These are phyloP conservation scores for Diuraphis noxia DNA, from an alignment of 1,140 invertebrate genomes.

Conservation along the genomic window DNA sequence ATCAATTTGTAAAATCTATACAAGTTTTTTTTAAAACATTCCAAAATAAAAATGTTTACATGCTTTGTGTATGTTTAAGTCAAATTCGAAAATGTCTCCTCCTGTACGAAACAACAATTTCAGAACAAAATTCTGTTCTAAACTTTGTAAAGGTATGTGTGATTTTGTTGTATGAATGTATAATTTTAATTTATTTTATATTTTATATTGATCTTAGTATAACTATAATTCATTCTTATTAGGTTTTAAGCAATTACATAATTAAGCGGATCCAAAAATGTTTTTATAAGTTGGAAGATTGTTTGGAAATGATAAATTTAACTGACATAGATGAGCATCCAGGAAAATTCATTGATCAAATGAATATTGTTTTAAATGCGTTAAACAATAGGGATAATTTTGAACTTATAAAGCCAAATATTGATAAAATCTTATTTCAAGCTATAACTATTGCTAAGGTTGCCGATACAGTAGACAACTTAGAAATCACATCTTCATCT, in stretches of 20 bases:
- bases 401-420: slow-evolving; percentile 18
- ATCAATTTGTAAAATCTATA: slow-evolving; percentile 38
- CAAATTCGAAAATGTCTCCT: slow-evolving; percentile 49
- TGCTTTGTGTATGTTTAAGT: slow-evolving; percentile 48
- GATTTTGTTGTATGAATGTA: neutral
- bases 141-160: slow-evolving; percentile 39
- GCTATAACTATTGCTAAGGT: slow-evolving; percentile 47
- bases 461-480: slow-evolving; percentile 22
- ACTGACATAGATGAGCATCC: slow-evolving; percentile 24
- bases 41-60: slow-evolving; percentile 27
- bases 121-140: neutral
- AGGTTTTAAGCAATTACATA: slow-evolving; percentile 8
- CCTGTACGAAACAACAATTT: neutral
- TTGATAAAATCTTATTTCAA: slow-evolving; percentile 49
- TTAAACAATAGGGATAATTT: neutral
- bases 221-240: neutral
- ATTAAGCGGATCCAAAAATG: slow-evolving; percentile 46
- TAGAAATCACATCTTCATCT: slow-evolving; percentile 46
- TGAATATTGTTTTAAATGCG: slow-evolving; percentile 36
- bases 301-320: slow-evolving; percentile 17
- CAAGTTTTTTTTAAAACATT: slow-evolving; percentile 16
- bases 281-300: slow-evolving; percentile 43
- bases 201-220: neutral
- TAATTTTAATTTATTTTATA: neutral
- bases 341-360: slow-evolving; percentile 47